phyloP scores from a whole-genome alignment of 2,797 vertebrate genomes.

The Pteropus rufus region DNA sequence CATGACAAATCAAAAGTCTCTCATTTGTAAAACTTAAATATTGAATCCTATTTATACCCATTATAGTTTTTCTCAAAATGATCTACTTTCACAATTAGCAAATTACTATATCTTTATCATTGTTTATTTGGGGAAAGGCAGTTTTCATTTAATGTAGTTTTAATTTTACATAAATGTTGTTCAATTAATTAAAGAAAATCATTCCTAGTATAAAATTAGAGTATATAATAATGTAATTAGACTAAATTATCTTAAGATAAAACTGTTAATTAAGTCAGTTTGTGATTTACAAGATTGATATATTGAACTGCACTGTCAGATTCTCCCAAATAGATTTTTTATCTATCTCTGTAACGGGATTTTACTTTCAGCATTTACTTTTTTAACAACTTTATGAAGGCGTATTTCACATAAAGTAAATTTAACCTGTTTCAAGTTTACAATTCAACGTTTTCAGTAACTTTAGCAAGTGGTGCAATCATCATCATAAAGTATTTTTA shows the following conservation, averaged over 20 bases:
- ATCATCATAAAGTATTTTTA: neutral
- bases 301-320: neutral
- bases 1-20: neutral
- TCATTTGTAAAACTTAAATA: neutral
- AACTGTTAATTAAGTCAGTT: neutral
- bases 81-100: neutral
- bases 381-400: neutral
- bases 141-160: neutral
- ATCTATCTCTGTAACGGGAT: neutral
- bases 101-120: neutral
- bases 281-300: neutral
- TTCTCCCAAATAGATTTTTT: neutral
- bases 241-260: neutral
- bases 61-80: conserved; percentile 12
- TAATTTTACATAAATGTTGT: neutral
- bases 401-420: neutral
- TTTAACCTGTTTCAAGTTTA: neutral
- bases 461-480: neutral
- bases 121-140: neutral
- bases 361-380: neutral
- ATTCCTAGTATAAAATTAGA: neutral
- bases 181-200: neutral
- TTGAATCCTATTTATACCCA: neutral
- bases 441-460: neutral
- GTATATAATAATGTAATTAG: neutral